phyloP scores from a whole-genome alignment of 2,797 vertebrate species.

The Thalassophryne amazonica region DNA sequence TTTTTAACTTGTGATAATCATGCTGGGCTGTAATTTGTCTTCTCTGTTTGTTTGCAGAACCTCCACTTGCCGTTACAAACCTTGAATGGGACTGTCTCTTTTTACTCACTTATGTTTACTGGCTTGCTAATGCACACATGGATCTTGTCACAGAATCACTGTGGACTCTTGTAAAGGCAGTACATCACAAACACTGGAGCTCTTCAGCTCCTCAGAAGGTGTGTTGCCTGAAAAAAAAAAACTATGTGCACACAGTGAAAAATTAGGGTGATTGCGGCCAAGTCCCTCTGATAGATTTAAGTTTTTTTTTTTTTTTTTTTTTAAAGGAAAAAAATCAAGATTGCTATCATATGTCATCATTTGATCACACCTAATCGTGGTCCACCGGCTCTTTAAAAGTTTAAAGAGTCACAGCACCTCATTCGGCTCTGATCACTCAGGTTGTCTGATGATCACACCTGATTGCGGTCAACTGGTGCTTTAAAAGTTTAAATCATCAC shows the following conservation, averaged over 20 bases:
- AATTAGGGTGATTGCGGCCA: constrained; percentile 18
- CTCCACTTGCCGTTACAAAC: constrained; percentile 55
- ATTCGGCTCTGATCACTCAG: no score
- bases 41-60: constrained; percentile 54
- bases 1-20: constrained; percentile 54
- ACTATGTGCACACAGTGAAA: constrained; percentile 36
- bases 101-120: not conserved
- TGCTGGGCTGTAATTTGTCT: constrained; percentile 65
- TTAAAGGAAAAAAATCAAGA: no score
- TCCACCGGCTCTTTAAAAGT: no score
- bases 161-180: constrained; percentile 35
- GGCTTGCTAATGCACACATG: not conserved
- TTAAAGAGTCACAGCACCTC: no score
- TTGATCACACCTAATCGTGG: no score
- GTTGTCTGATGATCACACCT: no score
- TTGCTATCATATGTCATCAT: no score
- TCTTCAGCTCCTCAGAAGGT: constrained; percentile 36
- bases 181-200: constrained; percentile 35
- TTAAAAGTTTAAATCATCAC: no score
- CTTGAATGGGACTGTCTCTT: constrained; percentile 57
- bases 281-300: constrained; percentile 5
- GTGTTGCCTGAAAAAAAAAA: constrained; percentile 35
- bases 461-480: no score
- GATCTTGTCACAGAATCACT: not conserved
- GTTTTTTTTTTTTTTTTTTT: no score